Evolutionary conservation across 2,797 vertebrate genomes (phyloP), one percentile per base, ranked within the genome.

Genomic region (Adrianichthys oophorus): DNA sequence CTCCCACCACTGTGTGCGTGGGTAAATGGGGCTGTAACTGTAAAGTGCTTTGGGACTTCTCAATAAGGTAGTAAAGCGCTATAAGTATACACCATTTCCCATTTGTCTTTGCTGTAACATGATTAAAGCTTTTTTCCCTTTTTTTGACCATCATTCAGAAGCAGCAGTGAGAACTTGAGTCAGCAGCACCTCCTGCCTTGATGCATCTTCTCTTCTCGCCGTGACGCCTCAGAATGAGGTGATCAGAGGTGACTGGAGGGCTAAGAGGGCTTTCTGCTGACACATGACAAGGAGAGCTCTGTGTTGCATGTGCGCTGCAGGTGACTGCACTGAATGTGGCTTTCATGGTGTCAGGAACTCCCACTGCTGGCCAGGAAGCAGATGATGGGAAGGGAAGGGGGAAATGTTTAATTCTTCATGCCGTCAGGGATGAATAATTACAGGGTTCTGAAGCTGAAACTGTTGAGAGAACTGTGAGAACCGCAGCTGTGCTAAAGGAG

Each of bases 241-340:
- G 57, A 82, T 79, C 80, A 58, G 66, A 82, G 62, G 58, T 79
- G 76, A 84, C 68, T 68, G 68, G 56, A 29, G 57, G 60, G 62
- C 62, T 70, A 62, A 76, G 46, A 78, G 68, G 64, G 43, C 56
- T 79, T 70, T 82, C 59, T 57, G n/a, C 70, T 56, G 63, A 61
- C 59, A 49, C 12, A 8, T 52, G 72, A 78, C 67, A 74, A 78
- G 65, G 43, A 65, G 17, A 67, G 52, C 53, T 61, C 48, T 55
- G 50, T 49, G 62, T 52, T 10, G 62, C 46, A 47, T 43, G 44
- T 59, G 62, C 32, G 56, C 61, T 68, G 40, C 59, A 74, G 71
- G 66, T 54, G 69, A 71, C 51, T 62, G 52, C 49, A 74, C 73
- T 68, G 42, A 62, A 65, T 74, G 69, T 74, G 63, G 65, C 75